Percentiles rank a stretch among this genome's conserved stretches.
Conservation (phyloP, 2,797 vertebrate genomes). For the Poeciliopsis infans region DNA sequence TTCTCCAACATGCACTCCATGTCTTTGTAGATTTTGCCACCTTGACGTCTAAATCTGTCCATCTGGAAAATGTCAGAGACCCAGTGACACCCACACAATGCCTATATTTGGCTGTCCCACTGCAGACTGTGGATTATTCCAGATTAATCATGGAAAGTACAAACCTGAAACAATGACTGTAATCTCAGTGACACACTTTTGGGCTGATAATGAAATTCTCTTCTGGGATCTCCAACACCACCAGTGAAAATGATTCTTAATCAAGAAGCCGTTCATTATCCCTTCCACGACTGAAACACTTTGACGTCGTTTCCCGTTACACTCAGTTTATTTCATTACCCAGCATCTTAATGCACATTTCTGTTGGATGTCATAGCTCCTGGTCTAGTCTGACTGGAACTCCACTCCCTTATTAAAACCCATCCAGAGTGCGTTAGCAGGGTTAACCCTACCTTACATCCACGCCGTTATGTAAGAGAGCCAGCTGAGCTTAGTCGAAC, state of each 20-base stretch:
- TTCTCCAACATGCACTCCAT: constrained; percentile 29
- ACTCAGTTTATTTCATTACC: too few species aligned
- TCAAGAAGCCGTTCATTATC: not conserved
- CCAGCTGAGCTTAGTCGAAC: constrained; percentile 45
- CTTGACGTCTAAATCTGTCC: constrained; percentile 69
- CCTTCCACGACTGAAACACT: not conserved
- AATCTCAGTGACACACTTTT: constrained; percentile 34
- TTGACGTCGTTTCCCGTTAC: not conserved
- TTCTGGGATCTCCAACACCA: not conserved
- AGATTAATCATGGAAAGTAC: constrained; percentile 62
- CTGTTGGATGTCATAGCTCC: not conserved
- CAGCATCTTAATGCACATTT: not conserved
- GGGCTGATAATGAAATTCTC: constrained; percentile 24
- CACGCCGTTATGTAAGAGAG: constrained; percentile 47
- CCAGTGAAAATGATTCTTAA: not conserved
- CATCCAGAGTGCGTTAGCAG: constrained; percentile 26
- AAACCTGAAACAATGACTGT: constrained; percentile 34
- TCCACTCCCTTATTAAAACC: constrained; percentile 28
- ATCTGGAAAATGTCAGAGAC: constrained; percentile 65
- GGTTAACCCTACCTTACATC: constrained; percentile 28
- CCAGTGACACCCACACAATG: constrained; percentile 45
- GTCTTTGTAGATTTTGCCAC: constrained; percentile 58
- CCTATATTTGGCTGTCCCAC: constrained; percentile 50
- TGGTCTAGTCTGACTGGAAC: not conserved
- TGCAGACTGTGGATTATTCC: constrained; percentile 65